phyloP scores from a whole-genome alignment of 2,797 vertebrate genomes.

The Gambusia yucatana region DNA sequence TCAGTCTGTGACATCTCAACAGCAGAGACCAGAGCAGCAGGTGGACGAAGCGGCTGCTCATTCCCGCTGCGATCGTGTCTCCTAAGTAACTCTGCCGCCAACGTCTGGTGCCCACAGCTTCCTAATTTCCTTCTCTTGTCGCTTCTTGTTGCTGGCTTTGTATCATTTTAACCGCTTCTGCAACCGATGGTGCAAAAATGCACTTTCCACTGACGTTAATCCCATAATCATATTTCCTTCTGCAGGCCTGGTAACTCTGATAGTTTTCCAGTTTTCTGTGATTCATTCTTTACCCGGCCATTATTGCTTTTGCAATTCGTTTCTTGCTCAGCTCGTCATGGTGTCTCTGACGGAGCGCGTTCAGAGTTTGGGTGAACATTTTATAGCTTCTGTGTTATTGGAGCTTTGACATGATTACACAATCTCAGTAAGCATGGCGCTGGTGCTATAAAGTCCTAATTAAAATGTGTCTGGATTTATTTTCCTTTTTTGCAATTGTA shows the following conservation, averaged over 20 bases:
- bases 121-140: slow-evolving; percentile 59
- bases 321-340: slow-evolving; percentile 18
- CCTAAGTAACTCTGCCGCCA: slow-evolving; percentile 20
- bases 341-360: background rate
- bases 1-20: background rate
- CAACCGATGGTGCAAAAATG: slow-evolving; percentile 57
- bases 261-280: slow-evolving; percentile 45
- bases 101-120: slow-evolving; percentile 39
- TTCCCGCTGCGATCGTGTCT: slow-evolving; percentile 12
- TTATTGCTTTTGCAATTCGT: slow-evolving; percentile 45
- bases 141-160: slow-evolving; percentile 54
- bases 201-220: slow-evolving; percentile 41
- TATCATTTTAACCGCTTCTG: slow-evolving; percentile 51
- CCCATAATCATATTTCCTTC: slow-evolving; percentile 48
- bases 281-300: slow-evolving; percentile 43
- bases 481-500: background rate
- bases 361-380: slow-evolving; percentile 1
- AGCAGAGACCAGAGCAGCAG: slow-evolving; percentile 26
- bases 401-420: slow-evolving; percentile 16
- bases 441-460: slow-evolving; percentile 19
- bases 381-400: background rate
- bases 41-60: slow-evolving; percentile 29
- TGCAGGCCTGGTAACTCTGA: slow-evolving; percentile 35
- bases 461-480: background rate
- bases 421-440: background rate